Conservation (phyloP, 2,797 vertebrate species). For the Cyprinella venusta region DNA sequence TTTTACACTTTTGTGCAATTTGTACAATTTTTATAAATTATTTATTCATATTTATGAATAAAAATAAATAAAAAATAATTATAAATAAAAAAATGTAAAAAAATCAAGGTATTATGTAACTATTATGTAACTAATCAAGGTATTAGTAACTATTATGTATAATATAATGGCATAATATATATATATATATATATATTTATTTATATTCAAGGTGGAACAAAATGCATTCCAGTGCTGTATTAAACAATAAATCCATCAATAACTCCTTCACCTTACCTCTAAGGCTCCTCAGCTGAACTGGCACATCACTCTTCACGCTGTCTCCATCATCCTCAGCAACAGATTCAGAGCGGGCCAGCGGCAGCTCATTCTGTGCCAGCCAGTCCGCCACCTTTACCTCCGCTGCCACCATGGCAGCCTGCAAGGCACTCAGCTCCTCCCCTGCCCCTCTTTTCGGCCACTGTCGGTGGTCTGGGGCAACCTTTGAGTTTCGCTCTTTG, state of each 20-base stretch:
- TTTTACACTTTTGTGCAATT: no score
- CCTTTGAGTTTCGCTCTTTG: slow-evolving; percentile 89
- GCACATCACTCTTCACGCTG: slow-evolving; percentile 95
- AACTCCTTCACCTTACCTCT: slow-evolving; percentile 83
- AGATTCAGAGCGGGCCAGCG: slow-evolving; percentile 87
- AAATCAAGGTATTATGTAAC: no score
- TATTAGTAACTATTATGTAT: no score
- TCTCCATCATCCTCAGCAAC: slow-evolving; percentile 89
- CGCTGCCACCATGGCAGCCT: slow-evolving; percentile 92
- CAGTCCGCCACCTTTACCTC: slow-evolving; percentile 97
- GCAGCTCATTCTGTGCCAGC: slow-evolving; percentile 96
- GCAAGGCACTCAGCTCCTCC: slow-evolving; percentile 91
- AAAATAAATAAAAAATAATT: no score
- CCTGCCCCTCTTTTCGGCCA: slow-evolving; percentile 83
- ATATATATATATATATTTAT: no score
- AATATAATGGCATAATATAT: no score
- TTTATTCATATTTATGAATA: no score
- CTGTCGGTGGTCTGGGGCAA: slow-evolving; percentile 84
- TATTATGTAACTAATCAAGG: no score
- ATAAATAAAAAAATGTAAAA: no score
- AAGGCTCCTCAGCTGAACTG: slow-evolving; percentile 91
- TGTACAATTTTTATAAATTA: no score
- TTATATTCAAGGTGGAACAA: no score
- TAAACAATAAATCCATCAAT: slow-evolving; percentile 17
- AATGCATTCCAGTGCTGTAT: background rate